Percentiles rank a stretch among this genome's conserved stretches.
phyloP scores from a whole-genome alignment of 1,140 invertebrate genomes.

The Condylostylus longicornis region DNA sequence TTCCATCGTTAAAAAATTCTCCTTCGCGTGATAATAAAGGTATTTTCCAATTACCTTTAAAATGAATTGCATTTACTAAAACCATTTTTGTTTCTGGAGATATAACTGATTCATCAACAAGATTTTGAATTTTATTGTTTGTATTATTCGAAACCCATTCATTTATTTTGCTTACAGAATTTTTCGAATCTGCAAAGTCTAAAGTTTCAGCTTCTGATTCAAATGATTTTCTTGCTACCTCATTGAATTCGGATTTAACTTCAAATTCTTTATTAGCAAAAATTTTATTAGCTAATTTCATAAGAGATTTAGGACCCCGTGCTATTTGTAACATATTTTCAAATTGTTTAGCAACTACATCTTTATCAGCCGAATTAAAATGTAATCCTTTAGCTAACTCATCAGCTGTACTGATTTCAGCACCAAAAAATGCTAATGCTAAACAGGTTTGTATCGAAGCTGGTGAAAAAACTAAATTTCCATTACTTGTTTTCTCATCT shows the following conservation, averaged over 20 bases:
- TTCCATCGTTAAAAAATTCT: constrained; percentile 34
- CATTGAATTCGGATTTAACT: background rate
- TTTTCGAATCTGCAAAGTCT: constrained; percentile 31
- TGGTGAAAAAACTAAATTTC: constrained; percentile 34
- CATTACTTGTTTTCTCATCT: too few relatives aligned
- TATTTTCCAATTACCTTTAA: constrained; percentile 45
- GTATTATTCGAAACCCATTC: constrained; percentile 42
- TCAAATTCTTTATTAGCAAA: too few relatives aligned
- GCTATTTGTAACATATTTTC: too few relatives aligned
- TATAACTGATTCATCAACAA: constrained; percentile 33
- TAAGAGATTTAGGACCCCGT: too few relatives aligned
- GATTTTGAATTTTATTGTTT: constrained; percentile 39
- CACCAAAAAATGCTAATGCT: constrained; percentile 36
- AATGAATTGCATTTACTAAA: constrained; percentile 46
- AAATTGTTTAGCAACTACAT: too few relatives aligned
- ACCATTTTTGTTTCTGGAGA: constrained; percentile 31
- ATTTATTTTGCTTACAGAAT: constrained; percentile 38
- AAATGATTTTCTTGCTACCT: constrained; percentile 1
- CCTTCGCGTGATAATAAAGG: constrained; percentile 34
- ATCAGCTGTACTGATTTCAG: constrained; percentile 37
- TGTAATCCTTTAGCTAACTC: constrained; percentile 35
- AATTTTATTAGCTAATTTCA: too few relatives aligned
- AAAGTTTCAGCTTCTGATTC: constrained; percentile 30
- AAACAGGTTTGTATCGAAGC: constrained; percentile 33
- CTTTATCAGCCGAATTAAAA: constrained; percentile 16